phyloP scores from a whole-genome alignment of 1,140 invertebrate genomes.

The Zaprionus nigranus region DNA sequence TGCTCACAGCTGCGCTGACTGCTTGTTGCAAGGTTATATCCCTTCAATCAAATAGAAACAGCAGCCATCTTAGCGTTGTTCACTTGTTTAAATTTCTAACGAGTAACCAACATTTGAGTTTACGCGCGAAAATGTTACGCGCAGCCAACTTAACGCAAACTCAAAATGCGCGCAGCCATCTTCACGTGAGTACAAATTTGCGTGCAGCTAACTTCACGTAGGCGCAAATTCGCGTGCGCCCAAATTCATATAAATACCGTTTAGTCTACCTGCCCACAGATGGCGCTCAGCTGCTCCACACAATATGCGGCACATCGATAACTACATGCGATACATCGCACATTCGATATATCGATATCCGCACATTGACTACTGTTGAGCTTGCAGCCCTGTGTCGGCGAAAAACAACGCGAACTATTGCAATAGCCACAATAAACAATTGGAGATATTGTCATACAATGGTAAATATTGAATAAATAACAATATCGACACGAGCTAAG shows the following conservation, averaged over 20 bases:
- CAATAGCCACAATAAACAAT: constrained; percentile 22
- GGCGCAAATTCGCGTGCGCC: too few species aligned
- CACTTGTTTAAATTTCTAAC: not conserved
- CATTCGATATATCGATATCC: not conserved
- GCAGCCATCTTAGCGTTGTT: not conserved
- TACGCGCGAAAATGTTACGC: not conserved
- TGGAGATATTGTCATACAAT: constrained; percentile 43
- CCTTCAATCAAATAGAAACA: not conserved
- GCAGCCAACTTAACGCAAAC: not conserved
- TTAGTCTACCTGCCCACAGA: not conserved
- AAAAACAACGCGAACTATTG: constrained; percentile 4
- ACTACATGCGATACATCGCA: not conserved
- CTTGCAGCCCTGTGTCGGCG: constrained; percentile 10
- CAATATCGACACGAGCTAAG: not conserved
- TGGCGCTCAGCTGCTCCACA: not conserved
- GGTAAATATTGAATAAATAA: constrained; percentile 29
- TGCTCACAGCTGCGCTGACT: too few species aligned
- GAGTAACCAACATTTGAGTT: not conserved
- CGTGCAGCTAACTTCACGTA: constrained; percentile 1
- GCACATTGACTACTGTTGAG: not conserved
- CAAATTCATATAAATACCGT: not conserved
- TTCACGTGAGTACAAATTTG: not conserved
- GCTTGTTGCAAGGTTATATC: too few species aligned
- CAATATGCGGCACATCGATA: not conserved
- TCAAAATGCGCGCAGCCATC: not conserved